Evolutionary conservation across 2,888 invertebrate genomes (phyloP).

Genomic region (Eristalis pertinax): DNA sequence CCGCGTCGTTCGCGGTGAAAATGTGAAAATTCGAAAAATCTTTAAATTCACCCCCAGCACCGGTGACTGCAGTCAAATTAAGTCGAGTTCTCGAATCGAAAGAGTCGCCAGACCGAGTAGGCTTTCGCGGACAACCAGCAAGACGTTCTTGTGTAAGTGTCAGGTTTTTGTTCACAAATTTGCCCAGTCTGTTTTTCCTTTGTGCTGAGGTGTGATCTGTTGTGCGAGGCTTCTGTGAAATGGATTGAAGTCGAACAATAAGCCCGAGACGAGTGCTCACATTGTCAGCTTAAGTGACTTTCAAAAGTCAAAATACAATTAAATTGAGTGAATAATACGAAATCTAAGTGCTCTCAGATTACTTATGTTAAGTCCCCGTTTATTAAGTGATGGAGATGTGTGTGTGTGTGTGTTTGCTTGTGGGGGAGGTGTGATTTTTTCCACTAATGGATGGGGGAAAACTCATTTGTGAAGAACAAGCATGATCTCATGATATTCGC

Average conservation of each 20-base stretch:
- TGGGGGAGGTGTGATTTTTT: background rate
- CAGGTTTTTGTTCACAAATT: background rate
- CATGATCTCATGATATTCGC: background rate
- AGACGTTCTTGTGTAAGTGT: slow-evolving; percentile 33
- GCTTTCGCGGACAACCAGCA: slow-evolving; percentile 22
- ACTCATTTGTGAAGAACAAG: too few species aligned
- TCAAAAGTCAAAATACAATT: slow-evolving; percentile 45
- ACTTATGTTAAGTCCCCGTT: slow-evolving; percentile 5
- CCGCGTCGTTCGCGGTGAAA: background rate
- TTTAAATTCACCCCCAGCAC: slow-evolving; percentile 46
- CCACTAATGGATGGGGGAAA: background rate
- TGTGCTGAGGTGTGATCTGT: background rate
- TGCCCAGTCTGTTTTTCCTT: background rate
- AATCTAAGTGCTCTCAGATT: slow-evolving; percentile 24
- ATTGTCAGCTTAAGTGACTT: slow-evolving; percentile 56
- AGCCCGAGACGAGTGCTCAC: background rate
- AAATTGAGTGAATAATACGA: slow-evolving; percentile 51
- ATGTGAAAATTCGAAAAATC: slow-evolving; percentile 29
- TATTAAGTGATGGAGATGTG: slow-evolving; percentile 24
- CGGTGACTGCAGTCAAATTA: slow-evolving; percentile 16
- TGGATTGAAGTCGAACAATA: too few species aligned
- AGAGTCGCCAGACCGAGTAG: slow-evolving; percentile 21
- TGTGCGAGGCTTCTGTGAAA: background rate
- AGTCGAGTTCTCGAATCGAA: slow-evolving; percentile 50
- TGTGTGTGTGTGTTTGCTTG: background rate